A percentile compares a stretch with the other conserved stretches of the same genome.
phyloP scores from a whole-genome alignment of 37 sponge, comb jelly and placozoan genomes.

The Ianthella basta region DNA sequence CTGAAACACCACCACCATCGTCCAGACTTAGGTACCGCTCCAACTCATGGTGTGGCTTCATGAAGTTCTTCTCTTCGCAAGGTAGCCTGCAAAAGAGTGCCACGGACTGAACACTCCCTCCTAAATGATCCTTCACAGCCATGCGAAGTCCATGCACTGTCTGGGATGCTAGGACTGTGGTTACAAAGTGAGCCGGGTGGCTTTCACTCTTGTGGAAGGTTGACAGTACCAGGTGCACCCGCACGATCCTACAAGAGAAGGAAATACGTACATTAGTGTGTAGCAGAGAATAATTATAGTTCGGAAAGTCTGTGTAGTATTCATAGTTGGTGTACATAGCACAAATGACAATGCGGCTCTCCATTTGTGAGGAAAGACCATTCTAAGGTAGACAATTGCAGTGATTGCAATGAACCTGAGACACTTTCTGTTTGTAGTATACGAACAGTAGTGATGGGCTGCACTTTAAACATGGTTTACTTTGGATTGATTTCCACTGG shows the following conservation, averaged over 20 bases:
- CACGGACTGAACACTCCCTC: not conserved
- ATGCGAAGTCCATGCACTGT: slow-evolving; percentile 25
- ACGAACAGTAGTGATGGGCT: no score
- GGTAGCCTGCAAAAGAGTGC: slow-evolving; percentile 20
- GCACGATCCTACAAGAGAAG: not conserved
- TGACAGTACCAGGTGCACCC: not conserved
- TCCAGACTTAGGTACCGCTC: not conserved
- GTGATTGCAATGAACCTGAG: no score
- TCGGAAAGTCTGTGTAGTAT: no score
- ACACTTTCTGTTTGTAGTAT: no score
- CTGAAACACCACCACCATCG: not conserved
- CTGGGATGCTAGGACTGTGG: slow-evolving; percentile 9
- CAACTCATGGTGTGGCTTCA: slow-evolving; percentile 14
- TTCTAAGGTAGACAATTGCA: no score
- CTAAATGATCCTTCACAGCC: not conserved
- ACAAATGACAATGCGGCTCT: no score
- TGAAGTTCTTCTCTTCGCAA: slow-evolving; percentile 18
- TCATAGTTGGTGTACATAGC: no score
- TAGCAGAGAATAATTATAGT: no score
- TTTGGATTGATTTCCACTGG: slow-evolving; percentile 29
- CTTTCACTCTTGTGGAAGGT: not conserved
- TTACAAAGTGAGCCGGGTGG: slow-evolving; percentile 15
- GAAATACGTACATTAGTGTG: not conserved
- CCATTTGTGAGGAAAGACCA: no score
- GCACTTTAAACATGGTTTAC: not conserved